A percentile compares a stretch with the other conserved stretches of the same genome.
These are phyloP conservation scores for Hemibagrus guttatus DNA, from an alignment of 2,797 vertebrate species.

Conservation along the genomic window DNA sequence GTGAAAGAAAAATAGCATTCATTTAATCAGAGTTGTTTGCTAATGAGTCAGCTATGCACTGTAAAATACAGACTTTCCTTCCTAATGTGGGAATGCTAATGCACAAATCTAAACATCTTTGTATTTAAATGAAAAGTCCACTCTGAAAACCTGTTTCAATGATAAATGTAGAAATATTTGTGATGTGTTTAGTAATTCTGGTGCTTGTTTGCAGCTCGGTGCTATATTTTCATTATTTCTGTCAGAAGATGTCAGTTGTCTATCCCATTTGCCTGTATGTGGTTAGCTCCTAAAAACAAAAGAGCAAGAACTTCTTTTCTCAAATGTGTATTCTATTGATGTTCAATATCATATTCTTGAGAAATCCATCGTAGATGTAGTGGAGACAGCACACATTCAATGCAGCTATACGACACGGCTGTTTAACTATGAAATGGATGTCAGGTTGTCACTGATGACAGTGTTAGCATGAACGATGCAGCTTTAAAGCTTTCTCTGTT, in stretches of 20 bases:
- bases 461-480: background rate
- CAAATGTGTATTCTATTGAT: too few species aligned
- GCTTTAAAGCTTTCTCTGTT: background rate
- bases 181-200: background rate
- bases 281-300: background rate
- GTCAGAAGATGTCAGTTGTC: background rate
- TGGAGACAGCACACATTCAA: background rate
- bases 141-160: background rate
- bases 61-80: background rate
- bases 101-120: background rate
- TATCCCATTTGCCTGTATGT: too few species aligned
- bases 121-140: background rate
- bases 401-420: background rate
- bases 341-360: too few species aligned
- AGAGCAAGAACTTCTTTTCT: background rate
- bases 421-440: background rate
- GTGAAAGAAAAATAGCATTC: conserved; percentile 19
- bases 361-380: too few species aligned
- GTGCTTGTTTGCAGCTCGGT: background rate
- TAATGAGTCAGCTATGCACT: background rate
- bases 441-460: background rate
- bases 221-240: background rate
- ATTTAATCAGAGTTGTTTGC: too few species aligned
- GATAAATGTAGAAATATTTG: background rate
- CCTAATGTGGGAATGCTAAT: background rate